Base-by-base conservation (phyloP, 2,113 vertebrate species). In the Riparia riparia region DNA sequence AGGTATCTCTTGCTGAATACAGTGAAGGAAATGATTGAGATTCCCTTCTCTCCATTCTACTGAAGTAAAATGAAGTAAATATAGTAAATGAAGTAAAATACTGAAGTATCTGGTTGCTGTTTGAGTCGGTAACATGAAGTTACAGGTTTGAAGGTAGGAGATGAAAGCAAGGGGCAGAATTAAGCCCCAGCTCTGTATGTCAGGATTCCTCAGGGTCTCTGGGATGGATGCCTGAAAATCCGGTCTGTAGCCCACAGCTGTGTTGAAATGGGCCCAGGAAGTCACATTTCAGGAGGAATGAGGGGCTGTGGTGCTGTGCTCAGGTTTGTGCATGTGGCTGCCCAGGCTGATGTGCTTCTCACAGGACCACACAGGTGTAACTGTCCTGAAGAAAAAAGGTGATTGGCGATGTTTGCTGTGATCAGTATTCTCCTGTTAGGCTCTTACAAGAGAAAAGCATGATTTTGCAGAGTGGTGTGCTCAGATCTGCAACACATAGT, bases 381-480 rank as follows among this genome's bases (percentile, higher is more conserved):
- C 31, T 24, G 41, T 13, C 57, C 53, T n/a, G 17, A 9, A 37
- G 69, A 6, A 39, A 56, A 37, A 25, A 32, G 12, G 26, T 9
- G 16, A 29, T 13, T 41, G n/a, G 26, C 25, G 2, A 1, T 25
- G 24, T 37, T 41, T 68, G 26, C 31, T 15, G 4, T 9, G 31
- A 58, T 50, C 18, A 18, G 26, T 16, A 2, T 44, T 51, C 22
- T 14, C 42, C 22, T 29, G 45, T 14, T 11, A 49, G 51, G 26
- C 39, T 37, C 54, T 82, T 19, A 5, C 8, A 64, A 10, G 54
- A 72, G 42, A 34, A 21, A 34, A 21, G 37, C 61, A 51, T 44
- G 3, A 3, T 4, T 42, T 74, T 29, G 42, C 34, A 22, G n/a
- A 64, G 58, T 20, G 39, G 13, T 5, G 0, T 41, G 4, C 25